These are phyloP conservation scores for Xenopus petersii DNA, from an alignment of 2,797 vertebrate species.

Conservation along the genomic window DNA sequence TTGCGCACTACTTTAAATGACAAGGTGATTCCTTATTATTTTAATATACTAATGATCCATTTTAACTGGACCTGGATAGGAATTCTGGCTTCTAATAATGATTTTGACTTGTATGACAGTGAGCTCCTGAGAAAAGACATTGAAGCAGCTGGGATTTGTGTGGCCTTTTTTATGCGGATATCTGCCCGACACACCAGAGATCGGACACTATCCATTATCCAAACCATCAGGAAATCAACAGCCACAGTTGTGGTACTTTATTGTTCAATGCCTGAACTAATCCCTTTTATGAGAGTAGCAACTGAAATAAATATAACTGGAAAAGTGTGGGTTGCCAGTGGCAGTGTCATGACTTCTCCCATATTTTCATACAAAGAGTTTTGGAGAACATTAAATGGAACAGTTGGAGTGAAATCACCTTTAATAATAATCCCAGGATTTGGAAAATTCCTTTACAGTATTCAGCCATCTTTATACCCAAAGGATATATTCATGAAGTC, in stretches of 20 bases:
- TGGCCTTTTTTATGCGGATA: background rate
- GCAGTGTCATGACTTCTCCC: background rate
- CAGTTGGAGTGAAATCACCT: background rate
- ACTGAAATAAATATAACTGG: background rate
- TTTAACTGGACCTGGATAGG: background rate
- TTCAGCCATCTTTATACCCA: background rate
- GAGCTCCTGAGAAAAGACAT: background rate
- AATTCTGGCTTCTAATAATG: background rate
- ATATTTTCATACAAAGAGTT: slow-evolving; percentile 2
- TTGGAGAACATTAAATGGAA: slow-evolving; percentile 8
- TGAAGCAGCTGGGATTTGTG: background rate
- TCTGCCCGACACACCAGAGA: background rate
- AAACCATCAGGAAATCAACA: background rate
- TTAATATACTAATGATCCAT: background rate
- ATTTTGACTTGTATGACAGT: background rate
- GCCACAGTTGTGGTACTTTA: background rate
- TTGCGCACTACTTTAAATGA: background rate
- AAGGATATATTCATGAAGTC: background rate
- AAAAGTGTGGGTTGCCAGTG: background rate
- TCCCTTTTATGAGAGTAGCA: background rate
- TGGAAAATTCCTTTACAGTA: background rate
- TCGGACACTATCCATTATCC: background rate
- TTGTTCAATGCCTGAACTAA: background rate
- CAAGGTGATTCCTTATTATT: background rate
- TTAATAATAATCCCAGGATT: background rate